A percentile compares a stretch with the other conserved stretches of the same genome.
Evolutionary conservation across 2,888 invertebrate genomes (phyloP).

Genomic region (Nymphalis urticae): DNA sequence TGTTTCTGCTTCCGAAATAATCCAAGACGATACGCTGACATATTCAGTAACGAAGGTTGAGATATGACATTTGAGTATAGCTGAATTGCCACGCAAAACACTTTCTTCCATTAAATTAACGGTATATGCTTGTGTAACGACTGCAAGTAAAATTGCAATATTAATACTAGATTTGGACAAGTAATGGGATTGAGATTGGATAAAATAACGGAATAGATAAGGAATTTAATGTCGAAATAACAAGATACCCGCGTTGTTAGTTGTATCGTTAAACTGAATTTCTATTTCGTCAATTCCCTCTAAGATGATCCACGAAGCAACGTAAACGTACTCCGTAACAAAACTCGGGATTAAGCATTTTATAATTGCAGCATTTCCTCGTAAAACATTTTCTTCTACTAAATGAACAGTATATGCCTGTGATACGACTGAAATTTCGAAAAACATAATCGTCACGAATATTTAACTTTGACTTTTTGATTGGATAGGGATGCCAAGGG

Average conservation of each 20-base stretch:
- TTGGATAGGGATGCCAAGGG: slow-evolving; percentile 44
- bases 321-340: slow-evolving; percentile 91
- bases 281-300: slow-evolving; percentile 74
- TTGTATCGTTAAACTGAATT: slow-evolving; percentile 60
- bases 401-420: slow-evolving; percentile 91
- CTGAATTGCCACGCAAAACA: slow-evolving; percentile 93
- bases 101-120: slow-evolving; percentile 96
- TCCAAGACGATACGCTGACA: slow-evolving; percentile 92
- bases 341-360: slow-evolving; percentile 93
- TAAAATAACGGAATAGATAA: slow-evolving; percentile 17
- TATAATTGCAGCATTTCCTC: slow-evolving; percentile 90
- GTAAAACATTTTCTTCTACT: slow-evolving; percentile 92
- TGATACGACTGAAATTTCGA: slow-evolving; percentile 68
- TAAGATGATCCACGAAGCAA: slow-evolving; percentile 89
- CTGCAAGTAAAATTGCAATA: slow-evolving; percentile 79
- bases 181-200: background rate
- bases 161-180: slow-evolving; percentile 15
- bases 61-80: slow-evolving; percentile 95
- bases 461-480: background rate
- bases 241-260: slow-evolving; percentile 60
- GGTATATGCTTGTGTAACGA: slow-evolving; percentile 93
- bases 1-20: slow-evolving; percentile 86
- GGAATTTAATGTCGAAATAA: slow-evolving; percentile 18
- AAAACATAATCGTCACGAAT: background rate
- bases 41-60: slow-evolving; percentile 96